Conservation (phyloP, 2,113 vertebrate genomes). For the Hippopotamus amphibius region DNA sequence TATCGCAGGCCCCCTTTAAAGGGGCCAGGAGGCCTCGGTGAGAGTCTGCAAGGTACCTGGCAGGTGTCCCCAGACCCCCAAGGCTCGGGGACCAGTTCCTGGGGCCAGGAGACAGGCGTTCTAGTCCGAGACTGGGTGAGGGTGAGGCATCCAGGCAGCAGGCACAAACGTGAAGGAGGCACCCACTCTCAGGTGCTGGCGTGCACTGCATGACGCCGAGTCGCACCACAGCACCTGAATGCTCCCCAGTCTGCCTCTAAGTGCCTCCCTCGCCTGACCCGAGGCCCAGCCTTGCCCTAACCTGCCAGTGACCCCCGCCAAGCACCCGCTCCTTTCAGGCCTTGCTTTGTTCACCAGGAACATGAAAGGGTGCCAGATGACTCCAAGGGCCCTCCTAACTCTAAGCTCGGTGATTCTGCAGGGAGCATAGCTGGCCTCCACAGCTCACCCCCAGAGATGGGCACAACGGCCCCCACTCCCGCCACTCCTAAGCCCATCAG, state of each 20-base stretch:
- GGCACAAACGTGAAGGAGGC: fast-evolving
- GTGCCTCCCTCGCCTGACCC: not conserved
- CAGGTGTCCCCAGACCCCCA: not conserved
- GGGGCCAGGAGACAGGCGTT: not conserved
- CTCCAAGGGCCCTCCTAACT: not conserved
- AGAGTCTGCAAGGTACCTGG: not conserved
- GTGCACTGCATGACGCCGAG: not conserved
- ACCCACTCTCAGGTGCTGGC: fast-evolving
- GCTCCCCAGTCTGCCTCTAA: fast-evolving
- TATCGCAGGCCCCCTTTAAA: not conserved
- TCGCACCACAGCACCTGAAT: not conserved
- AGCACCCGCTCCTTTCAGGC: not conserved
- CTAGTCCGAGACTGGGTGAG: not conserved
- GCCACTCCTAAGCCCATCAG: not conserved
- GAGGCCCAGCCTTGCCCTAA: not conserved
- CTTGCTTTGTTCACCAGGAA: not conserved
- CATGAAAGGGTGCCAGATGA: not conserved
- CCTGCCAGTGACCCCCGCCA: not conserved
- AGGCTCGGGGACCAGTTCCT: not conserved
- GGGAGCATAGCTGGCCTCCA: not conserved
- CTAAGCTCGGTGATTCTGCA: not conserved
- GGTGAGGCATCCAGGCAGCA: not conserved
- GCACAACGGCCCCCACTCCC: not conserved
- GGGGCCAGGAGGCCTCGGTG: not conserved
- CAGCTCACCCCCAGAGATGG: not conserved